Conservation (phyloP, 2,113 vertebrate genomes). For the Holacanthus passer region DNA sequence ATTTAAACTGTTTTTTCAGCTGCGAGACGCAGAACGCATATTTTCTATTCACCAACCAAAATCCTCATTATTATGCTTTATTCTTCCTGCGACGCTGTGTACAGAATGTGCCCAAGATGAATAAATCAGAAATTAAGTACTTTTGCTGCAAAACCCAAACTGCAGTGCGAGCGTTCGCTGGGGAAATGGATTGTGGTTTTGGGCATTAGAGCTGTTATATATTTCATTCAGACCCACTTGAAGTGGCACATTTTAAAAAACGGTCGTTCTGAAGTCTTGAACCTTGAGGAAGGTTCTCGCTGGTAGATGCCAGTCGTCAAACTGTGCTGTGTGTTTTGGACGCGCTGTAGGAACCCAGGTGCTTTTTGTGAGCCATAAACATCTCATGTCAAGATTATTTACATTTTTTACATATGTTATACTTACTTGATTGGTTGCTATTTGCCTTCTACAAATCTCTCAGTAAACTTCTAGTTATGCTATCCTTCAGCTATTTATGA, state of each 20-base stretch:
- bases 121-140: constrained; percentile 67
- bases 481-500: not conserved
- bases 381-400: constrained; percentile 7
- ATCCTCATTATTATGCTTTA: constrained; percentile 33
- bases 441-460: not conserved
- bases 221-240: constrained; percentile 41
- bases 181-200: constrained; percentile 59
- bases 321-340: constrained; percentile 32
- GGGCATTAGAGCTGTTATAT: constrained; percentile 43
- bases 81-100: constrained; percentile 42
- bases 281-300: constrained; percentile 26
- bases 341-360: constrained; percentile 12
- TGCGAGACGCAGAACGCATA: constrained; percentile 19
- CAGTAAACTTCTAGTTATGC: not conserved
- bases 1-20: constrained; percentile 47
- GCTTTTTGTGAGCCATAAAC: constrained; percentile 10
- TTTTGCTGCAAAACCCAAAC: constrained; percentile 39
- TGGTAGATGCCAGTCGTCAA: constrained; percentile 8
- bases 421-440: not conserved
- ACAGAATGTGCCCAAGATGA: constrained; percentile 48
- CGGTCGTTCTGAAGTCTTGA: constrained; percentile 5
- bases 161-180: constrained; percentile 45
- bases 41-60: constrained; percentile 18
- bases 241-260: constrained; percentile 34
- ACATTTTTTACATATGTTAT: not conserved